Conservation (phyloP, 2,888 invertebrate species). For the Synanthedon vespiformis region DNA sequence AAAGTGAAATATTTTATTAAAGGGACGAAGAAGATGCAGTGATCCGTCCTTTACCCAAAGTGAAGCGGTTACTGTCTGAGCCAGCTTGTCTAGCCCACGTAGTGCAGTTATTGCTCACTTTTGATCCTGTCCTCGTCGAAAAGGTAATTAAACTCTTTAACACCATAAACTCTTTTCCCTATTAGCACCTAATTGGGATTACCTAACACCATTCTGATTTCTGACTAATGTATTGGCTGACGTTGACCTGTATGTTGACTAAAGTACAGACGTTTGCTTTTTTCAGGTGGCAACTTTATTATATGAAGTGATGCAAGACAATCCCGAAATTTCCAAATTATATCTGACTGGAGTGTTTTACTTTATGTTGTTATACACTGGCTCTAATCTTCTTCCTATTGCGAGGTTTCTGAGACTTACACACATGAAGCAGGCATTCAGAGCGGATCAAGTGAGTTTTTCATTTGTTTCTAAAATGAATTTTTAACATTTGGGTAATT, state of each 20-base stretch:
- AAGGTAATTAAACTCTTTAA: conserved; percentile 56
- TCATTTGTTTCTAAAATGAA: background rate
- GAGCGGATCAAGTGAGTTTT: conserved; percentile 82
- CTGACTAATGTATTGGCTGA: too few relatives aligned
- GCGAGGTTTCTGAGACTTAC: conserved; percentile 94
- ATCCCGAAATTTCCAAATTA: conserved; percentile 93
- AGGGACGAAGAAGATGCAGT: conserved; percentile 94
- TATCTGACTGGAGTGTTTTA: conserved; percentile 97
- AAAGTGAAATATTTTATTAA: conserved; percentile 9
- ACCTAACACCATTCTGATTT: too few relatives aligned
- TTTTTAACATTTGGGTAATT: too few relatives aligned
- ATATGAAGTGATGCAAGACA: conserved; percentile 93
- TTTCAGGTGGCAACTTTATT: conserved; percentile 84
- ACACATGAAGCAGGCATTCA: conserved; percentile 95
- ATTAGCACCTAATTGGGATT: too few relatives aligned
- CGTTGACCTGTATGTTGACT: background rate
- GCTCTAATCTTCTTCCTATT: conserved; percentile 96
- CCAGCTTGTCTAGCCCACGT: conserved; percentile 92
- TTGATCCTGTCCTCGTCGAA: conserved; percentile 96
- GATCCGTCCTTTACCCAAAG: conserved; percentile 92
- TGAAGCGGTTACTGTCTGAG: conserved; percentile 90
- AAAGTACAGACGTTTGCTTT: background rate
- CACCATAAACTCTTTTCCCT: too few relatives aligned
- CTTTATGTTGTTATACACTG: conserved; percentile 98
- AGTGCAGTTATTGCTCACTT: conserved; percentile 94